Base-by-base conservation (phyloP, 2,888 invertebrate genomes). In the Nomada lathburiana region DNA sequence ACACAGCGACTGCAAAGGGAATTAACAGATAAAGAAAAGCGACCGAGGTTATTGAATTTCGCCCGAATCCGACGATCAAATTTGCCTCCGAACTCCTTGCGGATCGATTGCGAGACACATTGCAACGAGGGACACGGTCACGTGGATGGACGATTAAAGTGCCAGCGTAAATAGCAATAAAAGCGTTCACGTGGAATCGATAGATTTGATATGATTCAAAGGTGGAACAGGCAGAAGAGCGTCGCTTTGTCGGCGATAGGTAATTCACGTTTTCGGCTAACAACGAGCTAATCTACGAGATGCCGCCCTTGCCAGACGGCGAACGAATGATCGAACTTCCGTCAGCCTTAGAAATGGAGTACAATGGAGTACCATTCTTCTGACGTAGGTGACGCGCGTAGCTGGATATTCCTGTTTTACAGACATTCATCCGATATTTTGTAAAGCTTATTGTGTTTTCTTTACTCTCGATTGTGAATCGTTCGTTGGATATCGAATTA, bases 241-340 rank as follows among this genome's bases (percentile, higher is more conserved):
- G 67, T 65, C 68, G 75, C 52, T 76, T 53, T n/a, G 23, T 18
- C 13, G 50, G 52, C 59, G 72, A 67, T 73, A 55, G 72, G n/a
- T 67, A 64, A 86, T 80, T 70, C 70, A 71, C 80, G 72, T 44
- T 69, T 72, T 63, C 59, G 65, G 4, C 44, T 83, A 75, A 73
- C 84, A 74, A 72, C 84, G 76, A 73, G 71, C 75, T 72, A 55
- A 53, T 72, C 73, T 64, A 77, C 76, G 72, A 5, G 50, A 36
- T 53, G 59, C 60, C 76, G 64, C 72, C 74, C 86, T 79, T 82
- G 79, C 71, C 55, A 69, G 65, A 67, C 59, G 57, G 65, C 77
- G 53, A 80, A 80, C 80, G 78, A 80, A 87, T 82, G 85, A 83
- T 85, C 73, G 85, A 86, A 84, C 84, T 88, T 86, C 88, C 86